Percentiles rank a stretch among this genome's conserved stretches.
Conservation (phyloP, 2,888 invertebrate species). For the Ormyrus pomaceus region DNA sequence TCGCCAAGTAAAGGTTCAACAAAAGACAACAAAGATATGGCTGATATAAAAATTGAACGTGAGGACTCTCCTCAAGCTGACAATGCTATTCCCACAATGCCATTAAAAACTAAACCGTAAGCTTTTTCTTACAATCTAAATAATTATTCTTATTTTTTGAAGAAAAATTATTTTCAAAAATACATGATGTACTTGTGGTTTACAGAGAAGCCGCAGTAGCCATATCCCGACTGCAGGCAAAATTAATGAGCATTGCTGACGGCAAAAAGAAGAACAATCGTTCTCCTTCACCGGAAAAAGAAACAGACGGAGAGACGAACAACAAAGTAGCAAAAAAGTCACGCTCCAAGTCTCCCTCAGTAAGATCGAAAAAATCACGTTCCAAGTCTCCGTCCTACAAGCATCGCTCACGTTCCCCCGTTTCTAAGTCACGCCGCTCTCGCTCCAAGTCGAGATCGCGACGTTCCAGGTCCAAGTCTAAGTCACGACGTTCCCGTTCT, state of each 20-base stretch:
- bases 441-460: conserved; percentile 62
- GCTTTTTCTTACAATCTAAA: conserved; percentile 39
- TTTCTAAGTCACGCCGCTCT: conserved; percentile 68
- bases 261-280: conserved; percentile 74
- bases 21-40: conserved; percentile 69
- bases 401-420: conserved; percentile 62
- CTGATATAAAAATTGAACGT: conserved; percentile 68
- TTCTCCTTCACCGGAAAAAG: conserved; percentile 68
- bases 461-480: conserved; percentile 65
- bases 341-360: conserved; percentile 69
- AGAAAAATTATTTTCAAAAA: neutral
- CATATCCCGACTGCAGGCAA: conserved; percentile 80
- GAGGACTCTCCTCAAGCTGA: conserved; percentile 73
- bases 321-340: conserved; percentile 66
- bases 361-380: conserved; percentile 69
- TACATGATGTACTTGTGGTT: neutral
- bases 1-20: conserved; percentile 70
- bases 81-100: conserved; percentile 71
- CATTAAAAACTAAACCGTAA: conserved; percentile 74
- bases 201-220: conserved; percentile 76
- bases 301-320: conserved; percentile 61
- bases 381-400: conserved; percentile 68
- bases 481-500: conserved; percentile 69
- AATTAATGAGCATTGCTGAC: conserved; percentile 80
- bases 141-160: neutral